phyloP scores from a whole-genome alignment of 2,797 vertebrate genomes.

The Lepilemur ruficaudatus region DNA sequence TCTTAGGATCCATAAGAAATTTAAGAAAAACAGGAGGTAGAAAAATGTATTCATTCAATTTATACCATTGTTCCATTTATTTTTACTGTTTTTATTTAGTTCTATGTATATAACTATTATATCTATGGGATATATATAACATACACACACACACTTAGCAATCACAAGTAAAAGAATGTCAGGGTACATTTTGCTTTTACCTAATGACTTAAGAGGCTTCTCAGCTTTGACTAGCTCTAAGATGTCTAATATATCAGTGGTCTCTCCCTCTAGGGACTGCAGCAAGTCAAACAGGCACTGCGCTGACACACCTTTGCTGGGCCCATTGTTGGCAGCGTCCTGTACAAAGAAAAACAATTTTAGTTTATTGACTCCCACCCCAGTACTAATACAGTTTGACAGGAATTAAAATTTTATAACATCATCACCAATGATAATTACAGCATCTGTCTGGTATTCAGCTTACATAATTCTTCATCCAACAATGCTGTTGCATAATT shows the following conservation, averaged over 20 bases:
- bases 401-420: not conserved
- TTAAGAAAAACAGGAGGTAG: not conserved
- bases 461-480: not conserved
- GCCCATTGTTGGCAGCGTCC: slow-evolving; percentile 89
- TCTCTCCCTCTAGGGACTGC: slow-evolving; percentile 96
- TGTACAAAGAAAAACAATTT: slow-evolving; percentile 68
- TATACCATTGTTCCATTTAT: not conserved
- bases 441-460: not conserved
- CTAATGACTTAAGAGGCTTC: slow-evolving; percentile 96
- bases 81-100: not conserved
- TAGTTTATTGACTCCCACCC: not conserved
- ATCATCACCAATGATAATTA: not conserved
- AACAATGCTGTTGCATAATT: not conserved
- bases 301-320: slow-evolving; percentile 95
- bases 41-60: not conserved
- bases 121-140: not conserved
- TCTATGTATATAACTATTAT: not conserved
- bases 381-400: not conserved
- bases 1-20: not conserved
- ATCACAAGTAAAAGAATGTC: not conserved
- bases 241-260: slow-evolving; percentile 94
- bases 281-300: slow-evolving; percentile 98
- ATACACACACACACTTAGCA: not conserved
- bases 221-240: slow-evolving; percentile 97
- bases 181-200: slow-evolving; percentile 83